phyloP scores from a whole-genome alignment of 2,888 invertebrate genomes.

The Didymodactylos carnosus region DNA sequence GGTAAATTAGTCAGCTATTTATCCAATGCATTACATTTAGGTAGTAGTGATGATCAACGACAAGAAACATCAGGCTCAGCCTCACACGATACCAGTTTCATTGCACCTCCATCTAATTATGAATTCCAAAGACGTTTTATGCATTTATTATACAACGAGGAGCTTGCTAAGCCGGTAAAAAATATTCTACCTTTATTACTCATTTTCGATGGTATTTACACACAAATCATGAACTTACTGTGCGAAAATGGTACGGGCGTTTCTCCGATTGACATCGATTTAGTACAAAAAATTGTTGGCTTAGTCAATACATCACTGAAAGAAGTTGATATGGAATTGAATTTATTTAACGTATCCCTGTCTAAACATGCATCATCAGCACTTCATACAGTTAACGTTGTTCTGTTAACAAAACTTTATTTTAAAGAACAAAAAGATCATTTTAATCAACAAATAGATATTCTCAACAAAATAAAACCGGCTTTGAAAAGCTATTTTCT shows the following conservation, averaged over 20 bases:
- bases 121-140: too few species aligned
- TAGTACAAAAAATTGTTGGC: neutral
- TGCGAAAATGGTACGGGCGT: neutral
- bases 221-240: neutral
- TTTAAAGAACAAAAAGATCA: neutral
- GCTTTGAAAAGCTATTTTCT: neutral
- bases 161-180: neutral
- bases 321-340: neutral
- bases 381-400: neutral
- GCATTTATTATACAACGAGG: too few species aligned
- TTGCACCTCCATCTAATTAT: too few species aligned
- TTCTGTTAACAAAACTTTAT: neutral
- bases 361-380: neutral
- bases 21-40: too few species aligned
- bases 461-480: neutral
- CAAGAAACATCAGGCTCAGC: neutral
- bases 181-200: neutral
- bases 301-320: neutral
- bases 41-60: too few species aligned
- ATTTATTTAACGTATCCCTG: neutral
- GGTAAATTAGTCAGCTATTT: too few species aligned
- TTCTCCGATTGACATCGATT: neutral
- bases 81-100: too few species aligned
- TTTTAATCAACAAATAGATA: neutral
- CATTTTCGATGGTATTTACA: neutral